Percentiles rank a stretch among this genome's conserved stretches.
These are phyloP conservation scores for Anarrhichthys ocellatus DNA, from an alignment of 2,113 vertebrate species.

Conservation along the genomic window DNA sequence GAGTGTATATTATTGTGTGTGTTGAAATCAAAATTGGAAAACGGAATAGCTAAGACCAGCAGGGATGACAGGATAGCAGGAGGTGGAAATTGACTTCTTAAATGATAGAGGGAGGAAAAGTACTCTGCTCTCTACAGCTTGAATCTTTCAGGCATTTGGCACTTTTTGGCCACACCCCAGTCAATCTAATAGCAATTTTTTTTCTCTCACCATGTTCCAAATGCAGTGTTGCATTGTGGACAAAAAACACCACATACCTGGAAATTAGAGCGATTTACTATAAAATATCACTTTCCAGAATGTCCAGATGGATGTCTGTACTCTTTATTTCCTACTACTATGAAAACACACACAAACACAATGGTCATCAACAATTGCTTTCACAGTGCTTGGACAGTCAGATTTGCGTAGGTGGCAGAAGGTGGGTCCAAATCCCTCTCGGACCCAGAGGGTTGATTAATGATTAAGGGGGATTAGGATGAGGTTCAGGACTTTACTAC, in stretches of 20 bases:
- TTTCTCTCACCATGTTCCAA: constrained; percentile 10
- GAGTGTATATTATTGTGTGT: neutral
- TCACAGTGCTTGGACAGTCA: constrained; percentile 52
- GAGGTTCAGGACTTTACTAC: constrained; percentile 69
- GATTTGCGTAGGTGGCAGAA: constrained; percentile 81
- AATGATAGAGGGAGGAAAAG: neutral
- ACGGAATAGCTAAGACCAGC: neutral
- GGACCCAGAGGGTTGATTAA: constrained; percentile 79
- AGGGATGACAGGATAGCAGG: neutral
- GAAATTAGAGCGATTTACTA: neutral
- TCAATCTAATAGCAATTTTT: neutral
- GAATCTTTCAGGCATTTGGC: neutral
- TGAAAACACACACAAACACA: constrained; percentile 14
- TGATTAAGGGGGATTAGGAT: constrained; percentile 84
- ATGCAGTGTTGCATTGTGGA: neutral
- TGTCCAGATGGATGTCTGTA: neutral
- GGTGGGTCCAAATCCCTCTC: constrained; percentile 80
- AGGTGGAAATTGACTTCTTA: constrained; percentile 7
- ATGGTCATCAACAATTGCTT: constrained; percentile 36
- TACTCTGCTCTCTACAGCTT: neutral
- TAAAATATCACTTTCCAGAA: neutral
- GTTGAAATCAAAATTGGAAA: neutral
- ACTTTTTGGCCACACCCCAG: neutral
- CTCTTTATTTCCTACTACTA: neutral
- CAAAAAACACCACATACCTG: neutral